A percentile compares a stretch with the other conserved stretches of the same genome.
These are phyloP conservation scores for Glyphotaelius pellucidus DNA, from an alignment of 2,888 invertebrate genomes.

Conservation along the genomic window DNA sequence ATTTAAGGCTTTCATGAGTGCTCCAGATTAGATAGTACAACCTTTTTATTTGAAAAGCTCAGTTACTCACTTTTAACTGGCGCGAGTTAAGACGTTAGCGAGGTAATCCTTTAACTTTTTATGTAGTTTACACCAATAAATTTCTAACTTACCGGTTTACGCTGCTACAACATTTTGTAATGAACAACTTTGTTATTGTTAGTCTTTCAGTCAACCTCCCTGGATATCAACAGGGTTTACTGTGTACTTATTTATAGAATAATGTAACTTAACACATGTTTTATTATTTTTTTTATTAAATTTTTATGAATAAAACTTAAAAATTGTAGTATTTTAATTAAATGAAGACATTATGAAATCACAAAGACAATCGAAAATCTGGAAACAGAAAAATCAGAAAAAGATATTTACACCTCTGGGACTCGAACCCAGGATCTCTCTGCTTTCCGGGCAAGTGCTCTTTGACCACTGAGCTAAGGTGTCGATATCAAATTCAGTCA, in stretches of 20 bases:
- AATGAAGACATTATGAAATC: too few relatives aligned
- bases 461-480: too few relatives aligned
- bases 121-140: conserved; percentile 16
- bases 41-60: conserved; percentile 38
- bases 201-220: not conserved
- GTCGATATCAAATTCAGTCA: too few relatives aligned
- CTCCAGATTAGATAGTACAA: conserved; percentile 50
- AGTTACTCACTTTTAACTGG: conserved; percentile 21
- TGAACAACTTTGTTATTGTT: not conserved
- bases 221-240: not conserved
- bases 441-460: too few relatives aligned
- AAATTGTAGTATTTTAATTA: too few relatives aligned
- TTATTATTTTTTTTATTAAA: too few relatives aligned
- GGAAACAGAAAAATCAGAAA: too few relatives aligned
- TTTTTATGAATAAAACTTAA: too few relatives aligned
- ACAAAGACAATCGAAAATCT: too few relatives aligned
- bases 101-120: conserved; percentile 36
- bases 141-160: not conserved
- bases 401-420: too few relatives aligned
- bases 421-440: too few relatives aligned
- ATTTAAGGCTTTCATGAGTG: conserved; percentile 47
- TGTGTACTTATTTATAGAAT: not conserved
- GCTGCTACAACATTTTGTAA: not conserved
- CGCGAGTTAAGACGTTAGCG: conserved; percentile 24
- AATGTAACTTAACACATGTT: not conserved